Base-by-base conservation (phyloP, 1,140 invertebrate genomes). In the Drosophila hydei region DNA sequence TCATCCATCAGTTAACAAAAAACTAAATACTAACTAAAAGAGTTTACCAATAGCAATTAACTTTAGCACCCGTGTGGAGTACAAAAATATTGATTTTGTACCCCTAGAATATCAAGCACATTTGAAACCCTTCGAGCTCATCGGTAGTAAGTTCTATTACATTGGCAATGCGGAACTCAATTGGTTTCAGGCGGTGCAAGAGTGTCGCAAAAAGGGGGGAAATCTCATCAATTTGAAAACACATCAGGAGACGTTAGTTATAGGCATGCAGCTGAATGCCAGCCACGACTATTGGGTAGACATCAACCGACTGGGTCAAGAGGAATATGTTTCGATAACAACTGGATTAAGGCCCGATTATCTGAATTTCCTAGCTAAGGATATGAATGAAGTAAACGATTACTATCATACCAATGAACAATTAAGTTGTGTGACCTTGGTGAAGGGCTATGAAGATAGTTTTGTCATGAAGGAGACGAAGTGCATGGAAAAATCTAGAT, bases 161-260 rank as follows among this genome's bases (percentile, higher is more conserved):
- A 65, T 65, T 19, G 54, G 12, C 21, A 25, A 12, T 1, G 11
- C 27, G 2, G 18, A 60, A 38, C 1, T 47, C n/a, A 72, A 72
- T 7, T 72, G 55, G 62, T 67, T 52, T 18, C 54, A 59, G 30
- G 62, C 69, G 11, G 69, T 40, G n/a, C 62, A 72, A 48, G 23
- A 72, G 16, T 72, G 69, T 54, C 69, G 69, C 0, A n/a, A 33
- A 7, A 27, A 23, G 18, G 54, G 69, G 1, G 55, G 54, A 1
- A 59, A 67, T 9, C 48, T 67, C 7, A 48, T 72, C 12, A 58
- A 51, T 30, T 59, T 72, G 30, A 4, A 11, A 23, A 33, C 5
- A 1, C 3, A 54, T 7, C 1, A 54, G 0, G 69, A 72, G 47
- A 30, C 16, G 25, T 9, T 23, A 21, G 3, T 52, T 9, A 12